Evolutionary conservation across 2,113 vertebrate genomes (phyloP), one percentile per base, ranked within the genome.

Genomic region (Ceyx melanurus): DNA sequence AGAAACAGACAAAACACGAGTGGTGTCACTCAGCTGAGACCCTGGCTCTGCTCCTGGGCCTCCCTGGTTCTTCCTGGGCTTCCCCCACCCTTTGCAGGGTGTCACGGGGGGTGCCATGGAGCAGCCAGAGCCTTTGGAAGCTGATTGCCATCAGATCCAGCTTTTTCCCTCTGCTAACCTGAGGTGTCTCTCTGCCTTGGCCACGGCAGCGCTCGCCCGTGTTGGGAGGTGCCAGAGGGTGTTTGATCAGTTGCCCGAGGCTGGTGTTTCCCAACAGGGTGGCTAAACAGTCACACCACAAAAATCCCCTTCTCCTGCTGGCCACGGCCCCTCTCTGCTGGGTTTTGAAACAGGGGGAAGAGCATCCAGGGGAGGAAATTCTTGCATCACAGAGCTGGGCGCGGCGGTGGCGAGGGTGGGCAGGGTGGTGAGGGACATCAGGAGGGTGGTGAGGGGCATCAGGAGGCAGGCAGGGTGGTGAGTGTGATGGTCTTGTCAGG

Each of bases 181-280:
- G 5, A 25, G 29, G 12, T 60, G 7, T 50, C 43, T 40, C 11
- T 17, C 42, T n/a, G 31, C 1, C 3, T 17, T 40, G 62, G 31
- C 33, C 45, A 25, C 31, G 2, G 26, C 18, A 3, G 13, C 11
- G 13, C 6, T 4, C 3, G 1, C 26, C 65, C 62, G 22, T 5
- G 6, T 56, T 9, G 4, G 23, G 6, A 35, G 50, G 65, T 21
- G 17, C 68, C 16, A 64, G 56, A 23, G n/a, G 28, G 35, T 96
- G 4, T 97, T 94, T 95, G 95, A 88, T 76, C 96, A 96, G 93
- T 94, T 96, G 93, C 72, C 51, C 1, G 4, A 4, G 12, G 20
- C 74, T 16, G 58, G 4, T 35, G 60, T 75, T 86, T 86, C 93
- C 95, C 93, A 80, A 80, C 68, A 57, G 56, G 54, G 31, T 12